phyloP scores from a whole-genome alignment of 1,140 invertebrate species.

The Hirudo medicinalis region DNA sequence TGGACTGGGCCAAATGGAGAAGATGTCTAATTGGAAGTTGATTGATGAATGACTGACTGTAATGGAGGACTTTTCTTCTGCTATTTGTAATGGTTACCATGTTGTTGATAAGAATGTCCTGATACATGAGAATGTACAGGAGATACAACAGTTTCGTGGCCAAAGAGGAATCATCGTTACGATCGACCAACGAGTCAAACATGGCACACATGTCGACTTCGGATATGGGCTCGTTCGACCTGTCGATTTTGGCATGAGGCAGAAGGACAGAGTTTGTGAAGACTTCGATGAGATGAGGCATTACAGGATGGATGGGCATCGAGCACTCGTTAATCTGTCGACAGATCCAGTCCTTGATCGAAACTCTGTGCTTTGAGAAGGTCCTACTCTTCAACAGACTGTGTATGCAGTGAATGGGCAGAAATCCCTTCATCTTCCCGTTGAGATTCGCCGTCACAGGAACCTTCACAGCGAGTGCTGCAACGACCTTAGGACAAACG shows the following conservation, averaged over 20 bases:
- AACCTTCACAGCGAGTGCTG: conserved; percentile 84
- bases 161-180: conserved; percentile 40
- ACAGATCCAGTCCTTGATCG: conserved; percentile 70
- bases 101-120: conserved; percentile 71
- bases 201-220: conserved; percentile 76
- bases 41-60: conserved; percentile 72
- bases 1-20: conserved; percentile 73
- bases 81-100: conserved; percentile 53
- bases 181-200: conserved; percentile 42
- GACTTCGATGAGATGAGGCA: conserved; percentile 82
- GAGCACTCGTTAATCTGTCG: conserved; percentile 72
- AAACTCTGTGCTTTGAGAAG: conserved; percentile 81
- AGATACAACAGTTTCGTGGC: conserved; percentile 75
- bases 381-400: conserved; percentile 84
- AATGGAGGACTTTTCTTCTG: conserved; percentile 66
- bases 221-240: conserved; percentile 76
- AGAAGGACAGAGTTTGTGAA: conserved; percentile 85
- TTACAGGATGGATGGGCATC: conserved; percentile 75
- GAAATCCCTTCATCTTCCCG: conserved; percentile 73
- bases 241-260: conserved; percentile 47
- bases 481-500: conserved; percentile 58
- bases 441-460: conserved; percentile 79
- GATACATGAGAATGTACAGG: conserved; percentile 83
- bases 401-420: conserved; percentile 93
- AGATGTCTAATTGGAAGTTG: conserved; percentile 87